Conservation (phyloP, 2,113 vertebrate species). For the Struthio camelus region DNA sequence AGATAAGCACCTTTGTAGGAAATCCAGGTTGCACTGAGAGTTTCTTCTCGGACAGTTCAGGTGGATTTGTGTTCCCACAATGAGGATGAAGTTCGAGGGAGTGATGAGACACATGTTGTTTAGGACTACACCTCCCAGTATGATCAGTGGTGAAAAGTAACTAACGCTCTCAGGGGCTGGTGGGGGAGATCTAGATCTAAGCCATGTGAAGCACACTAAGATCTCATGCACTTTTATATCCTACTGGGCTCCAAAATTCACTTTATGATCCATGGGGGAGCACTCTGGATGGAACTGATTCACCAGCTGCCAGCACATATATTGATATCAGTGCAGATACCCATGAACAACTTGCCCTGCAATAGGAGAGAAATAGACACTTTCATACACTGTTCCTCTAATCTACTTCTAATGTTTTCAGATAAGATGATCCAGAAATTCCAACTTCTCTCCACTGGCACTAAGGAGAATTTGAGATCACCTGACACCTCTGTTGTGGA, state of each 20-base stretch:
- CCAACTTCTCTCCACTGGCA: neutral
- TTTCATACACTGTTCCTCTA: neutral
- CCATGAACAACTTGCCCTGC: neutral
- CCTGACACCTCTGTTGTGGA: neutral
- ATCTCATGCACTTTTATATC: neutral
- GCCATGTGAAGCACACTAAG: neutral
- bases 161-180: neutral
- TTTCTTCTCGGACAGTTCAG: neutral
- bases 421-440: fast-evolving
- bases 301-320: neutral
- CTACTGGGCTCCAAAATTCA: neutral
- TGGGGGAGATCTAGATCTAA: neutral
- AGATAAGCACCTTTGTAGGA: neutral
- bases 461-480: neutral
- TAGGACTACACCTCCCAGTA: fast-evolving
- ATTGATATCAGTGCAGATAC: neutral
- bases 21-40: neutral
- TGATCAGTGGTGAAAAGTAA: neutral
- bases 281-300: neutral
- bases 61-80: neutral
- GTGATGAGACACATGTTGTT: neutral
- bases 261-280: neutral
- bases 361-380: neutral
- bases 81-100: too few species aligned
- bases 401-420: neutral